Evolutionary conservation across 2,797 vertebrate species (phyloP).

Genomic region (Orientallactaga sibirica): DNA sequence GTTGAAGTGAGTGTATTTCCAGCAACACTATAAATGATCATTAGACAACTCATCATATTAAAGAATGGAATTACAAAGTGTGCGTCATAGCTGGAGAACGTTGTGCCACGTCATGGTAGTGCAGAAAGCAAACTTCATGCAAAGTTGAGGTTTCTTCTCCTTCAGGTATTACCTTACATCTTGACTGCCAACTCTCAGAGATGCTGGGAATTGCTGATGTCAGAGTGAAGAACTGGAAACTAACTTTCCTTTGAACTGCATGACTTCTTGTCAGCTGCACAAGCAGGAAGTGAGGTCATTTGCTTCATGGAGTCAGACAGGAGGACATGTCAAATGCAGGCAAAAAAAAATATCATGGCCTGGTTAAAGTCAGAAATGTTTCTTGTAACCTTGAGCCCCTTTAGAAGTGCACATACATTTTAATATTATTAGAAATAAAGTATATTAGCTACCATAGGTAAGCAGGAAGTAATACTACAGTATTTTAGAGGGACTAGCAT

Average conservation of each 20-base stretch:
- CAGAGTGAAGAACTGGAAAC: conserved; percentile 61
- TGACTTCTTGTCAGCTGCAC: conserved; percentile 77
- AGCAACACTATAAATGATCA: conserved; percentile 51
- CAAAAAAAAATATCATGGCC: conserved; percentile 64
- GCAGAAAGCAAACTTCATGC: conserved; percentile 8
- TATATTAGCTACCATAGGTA: background rate
- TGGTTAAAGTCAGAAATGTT: conserved; percentile 72
- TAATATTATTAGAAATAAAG: conserved; percentile 11
- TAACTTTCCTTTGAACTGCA: conserved; percentile 82
- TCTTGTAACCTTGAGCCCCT: conserved; percentile 50
- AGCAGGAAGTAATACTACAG: background rate
- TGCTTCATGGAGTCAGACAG: conserved; percentile 78
- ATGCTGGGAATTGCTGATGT: conserved; percentile 64
- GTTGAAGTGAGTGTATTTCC: conserved; percentile 1
- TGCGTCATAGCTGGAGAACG: conserved; percentile 2
- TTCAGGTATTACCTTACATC: conserved; percentile 27
- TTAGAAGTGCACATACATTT: conserved; percentile 24
- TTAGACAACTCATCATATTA: conserved; percentile 34
- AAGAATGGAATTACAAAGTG: conserved; percentile 37
- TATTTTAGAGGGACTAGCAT: background rate
- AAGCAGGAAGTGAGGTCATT: conserved; percentile 86
- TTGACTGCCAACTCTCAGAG: conserved; percentile 49
- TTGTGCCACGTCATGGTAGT: background rate
- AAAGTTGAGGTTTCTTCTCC: conserved; percentile 32
- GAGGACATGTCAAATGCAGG: conserved; percentile 68